Conservation (phyloP, 2,797 vertebrate species). For the Microctenopoma steveboyesi region DNA sequence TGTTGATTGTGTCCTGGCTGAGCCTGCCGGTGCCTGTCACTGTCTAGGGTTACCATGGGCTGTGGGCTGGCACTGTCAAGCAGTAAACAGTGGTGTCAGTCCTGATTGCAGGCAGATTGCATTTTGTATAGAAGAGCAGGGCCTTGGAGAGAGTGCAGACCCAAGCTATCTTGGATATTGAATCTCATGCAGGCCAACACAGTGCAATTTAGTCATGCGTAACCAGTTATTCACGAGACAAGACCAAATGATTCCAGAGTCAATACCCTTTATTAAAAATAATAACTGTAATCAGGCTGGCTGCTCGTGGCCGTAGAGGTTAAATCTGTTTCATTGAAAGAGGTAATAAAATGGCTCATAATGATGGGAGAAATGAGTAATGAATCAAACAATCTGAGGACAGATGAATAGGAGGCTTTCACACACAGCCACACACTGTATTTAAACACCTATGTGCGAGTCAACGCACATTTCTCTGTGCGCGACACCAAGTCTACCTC, state of each 20-base stretch:
- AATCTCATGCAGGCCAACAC: conserved; percentile 53
- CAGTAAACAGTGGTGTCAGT: conserved; percentile 74
- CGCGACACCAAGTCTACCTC: neutral
- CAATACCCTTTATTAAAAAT: conserved; percentile 78
- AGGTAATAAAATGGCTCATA: conserved; percentile 66
- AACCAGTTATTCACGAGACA: conserved; percentile 65
- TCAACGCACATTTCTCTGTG: neutral
- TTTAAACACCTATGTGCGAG: conserved; percentile 8
- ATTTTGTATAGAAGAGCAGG: conserved; percentile 60
- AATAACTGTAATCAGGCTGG: conserved; percentile 81
- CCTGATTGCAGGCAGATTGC: conserved; percentile 77
- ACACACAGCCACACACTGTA: conserved; percentile 4
- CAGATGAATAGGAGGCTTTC: conserved; percentile 37
- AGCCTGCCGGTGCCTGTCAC: conserved; percentile 68
- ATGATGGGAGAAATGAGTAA: conserved; percentile 61
- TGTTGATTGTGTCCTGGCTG: conserved; percentile 71
- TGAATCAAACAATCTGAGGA: conserved; percentile 54
- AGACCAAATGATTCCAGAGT: conserved; percentile 70
- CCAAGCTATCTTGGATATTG: conserved; percentile 67
- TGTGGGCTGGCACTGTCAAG: conserved; percentile 54
- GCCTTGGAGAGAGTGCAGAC: conserved; percentile 49
- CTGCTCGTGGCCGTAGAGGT: conserved; percentile 65
- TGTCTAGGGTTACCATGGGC: conserved; percentile 52
- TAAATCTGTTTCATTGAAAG: conserved; percentile 69
- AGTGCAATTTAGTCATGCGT: conserved; percentile 40